Evolutionary conservation across 2,797 vertebrate species (phyloP).

Genomic region (Ibycter americanus): DNA sequence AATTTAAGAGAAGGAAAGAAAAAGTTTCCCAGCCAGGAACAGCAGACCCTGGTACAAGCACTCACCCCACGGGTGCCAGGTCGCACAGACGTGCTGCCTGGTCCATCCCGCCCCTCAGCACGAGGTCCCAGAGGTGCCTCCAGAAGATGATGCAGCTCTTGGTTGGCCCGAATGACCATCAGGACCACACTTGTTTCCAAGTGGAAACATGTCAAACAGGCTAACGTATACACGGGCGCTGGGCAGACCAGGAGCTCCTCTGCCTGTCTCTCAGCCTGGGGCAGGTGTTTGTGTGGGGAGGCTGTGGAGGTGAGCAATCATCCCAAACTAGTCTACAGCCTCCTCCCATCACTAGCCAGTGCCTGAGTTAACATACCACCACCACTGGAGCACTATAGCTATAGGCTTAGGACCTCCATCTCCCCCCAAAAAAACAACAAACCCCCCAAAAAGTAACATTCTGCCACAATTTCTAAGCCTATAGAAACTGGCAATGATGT

Average conservation of each 20-base stretch:
- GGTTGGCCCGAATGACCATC: neutral
- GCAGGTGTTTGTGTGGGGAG: neutral
- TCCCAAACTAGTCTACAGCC: neutral
- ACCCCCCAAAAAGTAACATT: neutral
- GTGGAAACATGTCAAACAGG: neutral
- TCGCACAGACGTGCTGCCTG: accelerated
- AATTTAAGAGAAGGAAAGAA: neutral
- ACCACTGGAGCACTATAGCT: neutral
- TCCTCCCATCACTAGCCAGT: neutral
- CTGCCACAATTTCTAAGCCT: neutral
- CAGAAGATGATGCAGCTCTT: neutral
- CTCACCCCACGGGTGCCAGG: neutral
- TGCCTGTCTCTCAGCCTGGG: neutral
- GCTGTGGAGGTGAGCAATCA: neutral
- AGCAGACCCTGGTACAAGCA: neutral
- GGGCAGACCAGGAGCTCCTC: neutral
- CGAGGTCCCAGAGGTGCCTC: neutral
- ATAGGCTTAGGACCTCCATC: neutral
- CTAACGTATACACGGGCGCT: accelerated
- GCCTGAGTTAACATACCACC: neutral
- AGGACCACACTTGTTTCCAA: neutral
- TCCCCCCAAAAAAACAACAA: too few relatives aligned
- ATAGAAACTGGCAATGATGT: accelerated
- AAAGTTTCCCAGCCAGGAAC: neutral
- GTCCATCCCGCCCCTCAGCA: neutral